phyloP scores from a whole-genome alignment of 2,797 vertebrate genomes.

The Epinephelus coioides region DNA sequence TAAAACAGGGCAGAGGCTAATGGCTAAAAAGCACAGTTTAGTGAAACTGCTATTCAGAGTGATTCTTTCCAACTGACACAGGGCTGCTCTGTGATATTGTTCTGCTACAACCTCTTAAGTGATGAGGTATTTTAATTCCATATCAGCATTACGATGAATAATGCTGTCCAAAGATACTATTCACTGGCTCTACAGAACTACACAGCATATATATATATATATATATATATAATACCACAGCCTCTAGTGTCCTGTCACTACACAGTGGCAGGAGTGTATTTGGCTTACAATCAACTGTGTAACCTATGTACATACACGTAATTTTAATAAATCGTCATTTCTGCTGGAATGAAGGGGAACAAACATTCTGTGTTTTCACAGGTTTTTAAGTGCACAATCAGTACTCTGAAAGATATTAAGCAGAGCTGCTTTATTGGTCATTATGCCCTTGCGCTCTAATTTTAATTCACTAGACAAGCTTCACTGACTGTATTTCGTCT shows the following conservation, averaged over 20 bases:
- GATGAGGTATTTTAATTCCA: too few relatives aligned
- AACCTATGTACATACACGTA: too few relatives aligned
- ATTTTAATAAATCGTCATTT: neutral
- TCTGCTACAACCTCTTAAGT: too few relatives aligned
- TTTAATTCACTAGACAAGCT: neutral
- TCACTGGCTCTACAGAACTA: too few relatives aligned
- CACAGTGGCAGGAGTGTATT: neutral
- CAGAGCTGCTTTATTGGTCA: neutral
- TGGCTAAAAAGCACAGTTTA: neutral
- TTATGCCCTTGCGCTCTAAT: neutral
- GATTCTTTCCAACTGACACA: too few relatives aligned
- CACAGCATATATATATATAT: neutral
- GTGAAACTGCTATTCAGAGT: neutral
- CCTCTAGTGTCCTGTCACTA: neutral
- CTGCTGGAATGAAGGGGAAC: neutral
- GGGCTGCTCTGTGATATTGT: too few relatives aligned
- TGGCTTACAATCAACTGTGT: neutral
- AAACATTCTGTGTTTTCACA: too few relatives aligned
- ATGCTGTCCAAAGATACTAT: neutral
- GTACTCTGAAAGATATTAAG: neutral
- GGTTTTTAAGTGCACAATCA: neutral
- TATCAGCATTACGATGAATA: too few relatives aligned
- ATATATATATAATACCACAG: neutral
- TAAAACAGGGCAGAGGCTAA: neutral
- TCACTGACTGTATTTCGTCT: constrained; percentile 4